A percentile compares a stretch with the other conserved stretches of the same genome.
Evolutionary conservation across 2,797 vertebrate species (phyloP).

Genomic region (Spondyliosoma cantharus): DNA sequence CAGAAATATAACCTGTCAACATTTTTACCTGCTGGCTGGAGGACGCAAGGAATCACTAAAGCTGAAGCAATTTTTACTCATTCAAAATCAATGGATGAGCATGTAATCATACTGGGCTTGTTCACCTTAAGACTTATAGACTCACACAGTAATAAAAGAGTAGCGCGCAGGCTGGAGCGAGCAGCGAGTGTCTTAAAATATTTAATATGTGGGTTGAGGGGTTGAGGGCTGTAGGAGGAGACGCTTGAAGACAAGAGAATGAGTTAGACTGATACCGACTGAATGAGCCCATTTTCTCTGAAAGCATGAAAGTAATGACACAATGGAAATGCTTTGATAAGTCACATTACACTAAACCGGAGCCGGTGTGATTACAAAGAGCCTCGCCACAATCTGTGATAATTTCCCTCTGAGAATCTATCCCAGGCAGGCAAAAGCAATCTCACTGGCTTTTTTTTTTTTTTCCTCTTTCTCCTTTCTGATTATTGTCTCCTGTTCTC

Average conservation of each 20-base stretch:
- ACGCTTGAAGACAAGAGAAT: constrained; percentile 48
- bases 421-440: constrained; percentile 62
- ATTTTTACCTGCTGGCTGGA: neutral
- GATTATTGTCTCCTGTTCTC: constrained; percentile 72
- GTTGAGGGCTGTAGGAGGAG: constrained; percentile 35
- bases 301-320: constrained; percentile 76
- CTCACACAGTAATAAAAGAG: constrained; percentile 18
- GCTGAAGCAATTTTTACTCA: neutral
- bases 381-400: constrained; percentile 68
- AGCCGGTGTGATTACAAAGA: constrained; percentile 63
- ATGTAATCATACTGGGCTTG: neutral
- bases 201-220: constrained; percentile 52
- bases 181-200: constrained; percentile 56
- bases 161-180: constrained; percentile 46
- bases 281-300: constrained; percentile 73
- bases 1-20: too few species aligned
- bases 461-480: constrained; percentile 41
- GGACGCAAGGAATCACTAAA: neutral
- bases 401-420: constrained; percentile 70
- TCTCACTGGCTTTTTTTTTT: constrained; percentile 68
- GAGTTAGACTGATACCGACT: constrained; percentile 61
- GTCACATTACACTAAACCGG: constrained; percentile 68
- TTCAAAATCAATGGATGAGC: too few species aligned
- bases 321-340: constrained; percentile 75
- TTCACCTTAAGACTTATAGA: neutral